Evolutionary conservation across 1,140 invertebrate species (phyloP).

Genomic region (Steinernema khuongi): DNA sequence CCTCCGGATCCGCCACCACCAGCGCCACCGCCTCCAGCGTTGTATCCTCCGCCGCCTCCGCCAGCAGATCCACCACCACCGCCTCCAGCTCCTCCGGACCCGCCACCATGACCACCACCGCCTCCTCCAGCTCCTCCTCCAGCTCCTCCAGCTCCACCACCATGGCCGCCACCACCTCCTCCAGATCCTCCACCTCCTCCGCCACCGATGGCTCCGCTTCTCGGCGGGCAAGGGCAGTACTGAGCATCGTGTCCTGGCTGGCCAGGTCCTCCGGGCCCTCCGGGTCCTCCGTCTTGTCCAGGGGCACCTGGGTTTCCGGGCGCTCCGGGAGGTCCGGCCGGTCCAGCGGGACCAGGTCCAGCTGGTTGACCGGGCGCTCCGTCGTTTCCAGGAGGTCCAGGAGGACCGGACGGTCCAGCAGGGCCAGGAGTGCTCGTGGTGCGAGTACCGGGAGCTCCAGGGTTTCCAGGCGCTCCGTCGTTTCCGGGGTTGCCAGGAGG

Average conservation of each 20-base stretch:
- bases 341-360: slow-evolving; percentile 41
- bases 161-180: background rate
- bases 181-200: background rate
- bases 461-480: background rate
- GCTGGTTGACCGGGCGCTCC: slow-evolving; percentile 31
- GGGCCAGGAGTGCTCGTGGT: slow-evolving; percentile 20
- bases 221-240: background rate
- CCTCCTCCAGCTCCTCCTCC: background rate
- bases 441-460: slow-evolving; percentile 25
- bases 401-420: slow-evolving; percentile 36
- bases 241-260: slow-evolving; percentile 15
- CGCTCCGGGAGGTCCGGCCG: slow-evolving; percentile 31
- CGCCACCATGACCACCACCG: background rate
- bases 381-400: slow-evolving; percentile 32
- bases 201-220: background rate
- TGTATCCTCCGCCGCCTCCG: background rate
- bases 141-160: background rate
- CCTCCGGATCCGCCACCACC: background rate
- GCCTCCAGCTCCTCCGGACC: background rate
- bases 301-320: slow-evolving; percentile 6
- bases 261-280: background rate
- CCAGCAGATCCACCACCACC: background rate
- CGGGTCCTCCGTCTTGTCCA: background rate
- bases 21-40: background rate
- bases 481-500: background rate